These are phyloP conservation scores for Recurvirostra avosetta DNA, from an alignment of 2,113 vertebrate species.

Conservation along the genomic window DNA sequence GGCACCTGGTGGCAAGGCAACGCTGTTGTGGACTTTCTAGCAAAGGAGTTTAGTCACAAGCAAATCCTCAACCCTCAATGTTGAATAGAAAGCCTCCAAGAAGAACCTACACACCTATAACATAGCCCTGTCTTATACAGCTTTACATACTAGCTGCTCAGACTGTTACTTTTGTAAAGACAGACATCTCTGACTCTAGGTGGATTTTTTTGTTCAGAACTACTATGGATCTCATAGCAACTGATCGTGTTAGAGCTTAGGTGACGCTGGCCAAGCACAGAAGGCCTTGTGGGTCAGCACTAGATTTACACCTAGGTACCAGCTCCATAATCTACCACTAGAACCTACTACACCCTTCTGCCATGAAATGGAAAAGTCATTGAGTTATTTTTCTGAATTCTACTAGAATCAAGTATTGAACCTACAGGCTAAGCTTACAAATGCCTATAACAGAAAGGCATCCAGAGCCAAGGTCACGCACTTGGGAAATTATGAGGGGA, in stretches of 20 bases:
- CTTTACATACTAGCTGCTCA: not conserved
- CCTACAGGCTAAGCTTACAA: not conserved
- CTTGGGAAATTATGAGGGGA: not conserved
- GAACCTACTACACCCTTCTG: not conserved
- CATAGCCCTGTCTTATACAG: fast-evolving
- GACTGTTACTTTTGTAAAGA: not conserved
- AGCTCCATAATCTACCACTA: not conserved
- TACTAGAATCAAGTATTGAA: not conserved
- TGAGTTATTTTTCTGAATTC: not conserved
- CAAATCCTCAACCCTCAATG: fast-evolving
- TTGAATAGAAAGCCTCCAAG: not conserved
- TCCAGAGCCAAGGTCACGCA: not conserved
- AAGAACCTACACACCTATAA: not conserved
- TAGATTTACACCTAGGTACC: not conserved
- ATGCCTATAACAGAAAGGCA: not conserved
- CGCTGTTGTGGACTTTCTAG: not conserved
- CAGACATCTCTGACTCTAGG: not conserved
- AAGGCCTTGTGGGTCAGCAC: not conserved
- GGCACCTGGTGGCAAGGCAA: not conserved
- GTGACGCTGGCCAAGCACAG: not conserved
- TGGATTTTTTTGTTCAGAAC: not conserved
- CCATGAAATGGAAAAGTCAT: not conserved
- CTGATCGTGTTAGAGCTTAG: not conserved
- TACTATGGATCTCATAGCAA: not conserved
- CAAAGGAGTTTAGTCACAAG: fast-evolving